These are phyloP conservation scores for Philereme vetulata DNA, from an alignment of 2,888 invertebrate genomes.

Conservation along the genomic window DNA sequence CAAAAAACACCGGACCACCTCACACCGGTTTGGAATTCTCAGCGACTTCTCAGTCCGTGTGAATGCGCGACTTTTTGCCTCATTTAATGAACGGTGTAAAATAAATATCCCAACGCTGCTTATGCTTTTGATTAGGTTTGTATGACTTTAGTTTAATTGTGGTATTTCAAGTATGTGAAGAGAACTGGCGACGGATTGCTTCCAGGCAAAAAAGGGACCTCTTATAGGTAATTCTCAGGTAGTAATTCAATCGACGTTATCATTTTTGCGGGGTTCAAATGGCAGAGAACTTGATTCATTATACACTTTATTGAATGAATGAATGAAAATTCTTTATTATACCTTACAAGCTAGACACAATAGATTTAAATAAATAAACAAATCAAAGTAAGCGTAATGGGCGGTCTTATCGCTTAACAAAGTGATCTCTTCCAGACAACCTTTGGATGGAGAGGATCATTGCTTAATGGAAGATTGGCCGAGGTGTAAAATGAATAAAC, in stretches of 20 bases:
- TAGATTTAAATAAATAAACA: too few species aligned
- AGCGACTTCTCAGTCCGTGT: conserved; percentile 34
- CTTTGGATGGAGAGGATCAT: too few species aligned
- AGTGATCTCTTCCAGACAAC: too few species aligned
- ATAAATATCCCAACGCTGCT: conserved; percentile 31
- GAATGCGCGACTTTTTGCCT: conserved; percentile 35
- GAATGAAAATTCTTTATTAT: too few species aligned
- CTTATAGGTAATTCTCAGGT: conserved; percentile 2
- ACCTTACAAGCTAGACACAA: too few species aligned
- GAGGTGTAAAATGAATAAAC: too few species aligned
- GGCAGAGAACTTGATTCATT: conserved; percentile 1
- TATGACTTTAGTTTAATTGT: conserved; percentile 21
- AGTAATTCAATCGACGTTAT: conserved; percentile 11
- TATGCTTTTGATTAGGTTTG: conserved; percentile 36
- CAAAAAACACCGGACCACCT: conserved; percentile 62
- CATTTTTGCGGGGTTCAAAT: conserved; percentile 6
- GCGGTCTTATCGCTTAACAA: too few species aligned
- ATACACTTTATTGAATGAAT: too few species aligned
- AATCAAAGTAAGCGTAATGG: too few species aligned
- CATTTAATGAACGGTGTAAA: conserved; percentile 31
- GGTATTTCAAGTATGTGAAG: conserved; percentile 14
- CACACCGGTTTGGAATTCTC: conserved; percentile 60
- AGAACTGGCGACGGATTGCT: conserved; percentile 15
- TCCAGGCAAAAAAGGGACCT: conserved; percentile 10
- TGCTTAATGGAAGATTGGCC: too few species aligned